Percentiles rank a stretch among this genome's conserved stretches.
Evolutionary conservation across 2,113 vertebrate species (phyloP).

Genomic region (Pteruthius melanotis): DNA sequence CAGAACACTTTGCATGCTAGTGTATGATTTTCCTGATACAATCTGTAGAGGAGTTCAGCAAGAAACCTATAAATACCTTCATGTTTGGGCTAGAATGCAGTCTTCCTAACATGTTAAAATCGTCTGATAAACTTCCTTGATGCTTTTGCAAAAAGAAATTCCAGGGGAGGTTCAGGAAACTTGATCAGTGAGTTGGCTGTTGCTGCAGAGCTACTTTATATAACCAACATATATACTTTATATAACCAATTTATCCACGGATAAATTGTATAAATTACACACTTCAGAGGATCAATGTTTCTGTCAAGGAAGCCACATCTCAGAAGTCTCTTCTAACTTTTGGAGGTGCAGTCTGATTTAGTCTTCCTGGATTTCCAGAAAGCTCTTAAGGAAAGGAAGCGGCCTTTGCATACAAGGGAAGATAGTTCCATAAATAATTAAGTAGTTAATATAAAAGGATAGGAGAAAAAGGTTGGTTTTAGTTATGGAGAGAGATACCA

Average conservation of each 20-base stretch:
- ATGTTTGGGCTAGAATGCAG: background rate
- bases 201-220: background rate
- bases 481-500: background rate
- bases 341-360: background rate
- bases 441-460: background rate
- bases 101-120: background rate
- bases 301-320: background rate
- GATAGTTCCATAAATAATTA: background rate
- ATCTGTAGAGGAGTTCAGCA: background rate
- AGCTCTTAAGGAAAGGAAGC: background rate
- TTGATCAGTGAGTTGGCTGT: fast-evolving
- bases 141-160: background rate
- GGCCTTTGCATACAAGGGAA: background rate
- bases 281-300: background rate
- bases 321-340: background rate
- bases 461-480: background rate
- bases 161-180: background rate
- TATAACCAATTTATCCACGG: background rate
- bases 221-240: background rate
- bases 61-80: background rate
- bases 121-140: background rate
- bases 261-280: background rate
- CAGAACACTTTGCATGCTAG: background rate
- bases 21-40: background rate
- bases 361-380: background rate